A percentile compares a stretch with the other conserved stretches of the same genome.
Evolutionary conservation across 2,888 invertebrate species (phyloP).

Genomic region (Pediacus dermestoides): DNA sequence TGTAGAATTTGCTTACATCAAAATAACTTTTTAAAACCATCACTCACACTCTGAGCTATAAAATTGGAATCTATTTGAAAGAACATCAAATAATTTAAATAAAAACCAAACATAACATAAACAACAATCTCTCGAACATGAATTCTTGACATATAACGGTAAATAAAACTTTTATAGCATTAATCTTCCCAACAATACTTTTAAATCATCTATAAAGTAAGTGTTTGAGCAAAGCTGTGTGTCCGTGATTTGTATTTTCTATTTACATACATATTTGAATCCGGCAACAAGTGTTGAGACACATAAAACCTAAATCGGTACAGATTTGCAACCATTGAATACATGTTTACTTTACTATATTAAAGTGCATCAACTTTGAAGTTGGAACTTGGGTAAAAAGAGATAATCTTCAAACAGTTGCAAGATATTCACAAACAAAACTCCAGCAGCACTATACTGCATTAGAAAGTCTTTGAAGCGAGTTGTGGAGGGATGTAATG

Average conservation of each 20-base stretch:
- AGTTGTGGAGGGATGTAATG: constrained; percentile 2
- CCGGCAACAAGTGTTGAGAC: constrained; percentile 13
- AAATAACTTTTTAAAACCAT: too few species aligned
- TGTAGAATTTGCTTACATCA: too few species aligned
- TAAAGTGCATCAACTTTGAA: constrained; percentile 13
- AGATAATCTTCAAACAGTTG: constrained; percentile 10
- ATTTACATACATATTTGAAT: constrained; percentile 12
- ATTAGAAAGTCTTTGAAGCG: constrained; percentile 1
- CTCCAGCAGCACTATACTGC: constrained; percentile 4
- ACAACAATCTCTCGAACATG: too few species aligned
- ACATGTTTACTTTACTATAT: constrained; percentile 11
- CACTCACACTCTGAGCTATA: too few species aligned
- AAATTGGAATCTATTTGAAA: too few species aligned
- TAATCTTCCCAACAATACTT: constrained; percentile 11
- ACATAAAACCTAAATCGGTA: constrained; percentile 8
- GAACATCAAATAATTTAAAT: too few species aligned
- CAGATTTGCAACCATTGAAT: constrained; percentile 7
- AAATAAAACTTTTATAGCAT: constrained; percentile 3
- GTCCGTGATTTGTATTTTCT: constrained; percentile 10
- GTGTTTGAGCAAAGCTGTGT: constrained; percentile 5
- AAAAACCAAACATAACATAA: too few species aligned
- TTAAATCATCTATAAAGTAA: constrained; percentile 5
- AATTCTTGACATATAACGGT: neutral
- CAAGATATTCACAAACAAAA: constrained; percentile 8
- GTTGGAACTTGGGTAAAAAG: constrained; percentile 1